A percentile compares a stretch with the other conserved stretches of the same genome.
These are phyloP conservation scores for Ammodytes marinus DNA, from an alignment of 2,113 vertebrate genomes.

Conservation along the genomic window DNA sequence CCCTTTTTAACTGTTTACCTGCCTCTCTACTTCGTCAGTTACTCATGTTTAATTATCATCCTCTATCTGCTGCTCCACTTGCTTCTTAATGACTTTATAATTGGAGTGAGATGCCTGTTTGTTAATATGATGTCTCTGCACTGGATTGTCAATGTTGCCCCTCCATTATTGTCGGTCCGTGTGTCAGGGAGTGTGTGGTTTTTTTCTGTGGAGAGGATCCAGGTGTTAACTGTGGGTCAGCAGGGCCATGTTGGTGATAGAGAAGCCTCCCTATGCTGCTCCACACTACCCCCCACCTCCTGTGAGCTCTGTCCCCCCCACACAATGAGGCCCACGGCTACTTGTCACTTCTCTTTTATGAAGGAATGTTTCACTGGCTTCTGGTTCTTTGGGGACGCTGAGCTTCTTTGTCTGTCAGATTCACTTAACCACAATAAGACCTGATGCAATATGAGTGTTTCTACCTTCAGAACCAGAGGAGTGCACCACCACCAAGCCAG, in stretches of 20 bases:
- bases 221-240: conserved; percentile 12
- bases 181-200: not conserved
- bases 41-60: conserved; percentile 29
- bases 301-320: conserved; percentile 30
- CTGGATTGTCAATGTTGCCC: not conserved
- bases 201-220: not conserved
- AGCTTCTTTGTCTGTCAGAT: not conserved
- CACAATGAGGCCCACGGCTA: conserved; percentile 8
- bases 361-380: conserved; percentile 9
- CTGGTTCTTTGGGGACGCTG: not conserved
- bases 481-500: too few relatives aligned
- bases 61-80: conserved; percentile 1
- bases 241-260: not conserved
- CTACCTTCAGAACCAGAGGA: too few relatives aligned
- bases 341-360: not conserved
- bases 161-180: too few relatives aligned
- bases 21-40: conserved; percentile 23
- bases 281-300: conserved; percentile 37
- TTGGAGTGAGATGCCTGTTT: conserved; percentile 4
- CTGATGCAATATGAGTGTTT: too few relatives aligned
- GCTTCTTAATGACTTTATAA: conserved; percentile 20
- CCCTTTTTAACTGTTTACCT: conserved; percentile 47
- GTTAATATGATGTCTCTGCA: not conserved
- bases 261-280: not conserved
- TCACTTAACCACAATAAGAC: not conserved